Conservation (phyloP, 2,113 vertebrate genomes). For the Arenaria interpres region DNA sequence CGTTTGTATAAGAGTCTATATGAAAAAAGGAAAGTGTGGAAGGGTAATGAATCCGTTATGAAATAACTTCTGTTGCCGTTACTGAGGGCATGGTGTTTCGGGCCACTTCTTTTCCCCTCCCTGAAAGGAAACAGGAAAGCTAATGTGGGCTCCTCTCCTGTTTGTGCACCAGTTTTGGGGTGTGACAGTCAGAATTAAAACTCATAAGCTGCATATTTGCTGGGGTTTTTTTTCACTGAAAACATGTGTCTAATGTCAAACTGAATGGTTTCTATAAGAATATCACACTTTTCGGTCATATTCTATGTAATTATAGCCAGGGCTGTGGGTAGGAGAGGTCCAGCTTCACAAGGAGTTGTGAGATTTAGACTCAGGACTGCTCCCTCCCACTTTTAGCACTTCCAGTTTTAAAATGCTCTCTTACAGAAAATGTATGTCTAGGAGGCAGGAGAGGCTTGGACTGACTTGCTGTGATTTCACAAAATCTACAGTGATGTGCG, state of each 20-base stretch:
- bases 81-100: neutral
- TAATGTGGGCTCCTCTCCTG: neutral
- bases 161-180: neutral
- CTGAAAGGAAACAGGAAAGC: neutral
- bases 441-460: neutral
- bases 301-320: neutral
- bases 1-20: neutral
- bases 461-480: neutral
- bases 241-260: neutral
- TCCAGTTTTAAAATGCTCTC: neutral
- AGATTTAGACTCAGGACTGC: neutral
- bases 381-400: neutral
- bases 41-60: neutral
- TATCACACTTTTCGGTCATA: neutral
- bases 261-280: neutral
- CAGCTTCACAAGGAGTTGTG: neutral
- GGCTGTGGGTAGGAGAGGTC: neutral
- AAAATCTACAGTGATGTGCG: neutral
- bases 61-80: neutral
- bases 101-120: neutral
- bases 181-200: neutral
- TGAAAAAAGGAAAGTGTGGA: neutral
- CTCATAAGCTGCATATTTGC: neutral
- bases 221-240: neutral
- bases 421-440: neutral